Conservation (phyloP, 2,113 vertebrate species). For the Elachura formosa region DNA sequence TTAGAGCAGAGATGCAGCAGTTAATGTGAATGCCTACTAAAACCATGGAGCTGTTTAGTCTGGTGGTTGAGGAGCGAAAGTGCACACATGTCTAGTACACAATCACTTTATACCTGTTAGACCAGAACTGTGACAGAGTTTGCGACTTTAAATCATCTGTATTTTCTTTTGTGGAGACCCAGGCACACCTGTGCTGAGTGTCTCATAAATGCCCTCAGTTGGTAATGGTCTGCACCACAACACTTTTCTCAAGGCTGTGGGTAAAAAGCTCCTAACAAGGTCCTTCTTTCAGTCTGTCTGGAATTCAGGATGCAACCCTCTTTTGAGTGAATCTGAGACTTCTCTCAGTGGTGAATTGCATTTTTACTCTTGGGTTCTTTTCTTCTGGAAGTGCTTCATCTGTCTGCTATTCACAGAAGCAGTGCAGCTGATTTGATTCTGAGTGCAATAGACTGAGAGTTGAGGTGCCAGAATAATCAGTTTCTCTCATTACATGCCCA, state of each 20-base stretch:
- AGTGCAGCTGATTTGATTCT: background rate
- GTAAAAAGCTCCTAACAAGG: background rate
- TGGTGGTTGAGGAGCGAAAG: background rate
- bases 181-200: background rate
- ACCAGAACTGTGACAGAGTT: background rate
- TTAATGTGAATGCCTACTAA: background rate
- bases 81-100: fast-evolving
- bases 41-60: background rate
- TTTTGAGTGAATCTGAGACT: background rate
- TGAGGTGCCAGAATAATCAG: background rate
- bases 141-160: background rate
- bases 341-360: background rate
- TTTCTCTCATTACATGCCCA: background rate
- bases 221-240: background rate
- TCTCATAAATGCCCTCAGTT: background rate
- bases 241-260: background rate
- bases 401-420: background rate
- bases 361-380: background rate
- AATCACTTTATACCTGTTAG: background rate
- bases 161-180: background rate
- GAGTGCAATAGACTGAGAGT: background rate
- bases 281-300: background rate
- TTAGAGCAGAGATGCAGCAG: background rate
- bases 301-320: background rate
- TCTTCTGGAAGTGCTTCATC: background rate